phyloP scores from a whole-genome alignment of 2,113 vertebrate species.

The Nerophis ophidion region DNA sequence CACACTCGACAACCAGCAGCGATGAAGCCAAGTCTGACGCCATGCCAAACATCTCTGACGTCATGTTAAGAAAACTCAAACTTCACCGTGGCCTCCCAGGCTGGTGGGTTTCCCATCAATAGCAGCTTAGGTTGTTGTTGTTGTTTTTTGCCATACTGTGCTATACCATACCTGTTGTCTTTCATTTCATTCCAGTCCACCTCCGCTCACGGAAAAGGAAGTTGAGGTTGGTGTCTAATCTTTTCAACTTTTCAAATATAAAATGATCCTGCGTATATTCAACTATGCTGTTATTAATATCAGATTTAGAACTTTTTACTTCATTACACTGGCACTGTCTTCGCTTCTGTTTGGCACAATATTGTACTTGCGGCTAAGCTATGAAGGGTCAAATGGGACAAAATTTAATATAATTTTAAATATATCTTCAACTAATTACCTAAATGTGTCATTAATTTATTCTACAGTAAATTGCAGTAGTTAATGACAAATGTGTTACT shows the following conservation, averaged over 20 bases:
- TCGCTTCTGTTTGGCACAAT: no score
- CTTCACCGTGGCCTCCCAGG: conserved; percentile 83
- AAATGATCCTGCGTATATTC: neutral
- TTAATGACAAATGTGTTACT: no score
- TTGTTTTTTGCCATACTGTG: neutral
- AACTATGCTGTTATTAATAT: neutral
- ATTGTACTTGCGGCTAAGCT: no score
- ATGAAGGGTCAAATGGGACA: no score
- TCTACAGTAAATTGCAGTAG: no score
- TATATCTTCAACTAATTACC: no score
- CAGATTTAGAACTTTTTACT: neutral
- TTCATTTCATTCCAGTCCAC: conserved; percentile 76
- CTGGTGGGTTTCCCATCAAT: conserved; percentile 70
- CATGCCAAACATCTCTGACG: conserved; percentile 92
- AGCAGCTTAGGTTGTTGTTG: neutral
- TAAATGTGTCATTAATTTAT: no score
- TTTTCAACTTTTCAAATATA: neutral
- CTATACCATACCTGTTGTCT: conserved; percentile 14
- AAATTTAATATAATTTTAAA: no score
- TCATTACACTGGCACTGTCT: neutral
- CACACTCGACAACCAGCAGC: conserved; percentile 63
- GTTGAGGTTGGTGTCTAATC: conserved; percentile 81
- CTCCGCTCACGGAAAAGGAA: conserved; percentile 93
- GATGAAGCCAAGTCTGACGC: conserved; percentile 81
- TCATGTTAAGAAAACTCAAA: conserved; percentile 87